A percentile compares a stretch with the other conserved stretches of the same genome.
Conservation (phyloP, 2,113 vertebrate species). For the Trematomus loennbergii region DNA sequence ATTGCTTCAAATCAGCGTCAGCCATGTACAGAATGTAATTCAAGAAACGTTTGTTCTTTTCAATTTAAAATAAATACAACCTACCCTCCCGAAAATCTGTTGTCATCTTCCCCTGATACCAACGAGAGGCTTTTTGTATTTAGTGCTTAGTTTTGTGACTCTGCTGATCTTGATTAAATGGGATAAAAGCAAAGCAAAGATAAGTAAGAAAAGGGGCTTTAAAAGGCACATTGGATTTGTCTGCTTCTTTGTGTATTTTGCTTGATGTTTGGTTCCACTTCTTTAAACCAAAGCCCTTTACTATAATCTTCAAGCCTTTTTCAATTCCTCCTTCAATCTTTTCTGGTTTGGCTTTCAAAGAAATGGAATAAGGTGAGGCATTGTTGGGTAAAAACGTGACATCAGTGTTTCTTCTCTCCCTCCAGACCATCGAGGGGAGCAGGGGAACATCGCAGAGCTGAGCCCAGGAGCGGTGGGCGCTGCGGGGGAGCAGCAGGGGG, state of each 20-base stretch:
- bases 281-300: not conserved
- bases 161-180: slow-evolving; percentile 34
- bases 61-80: not conserved
- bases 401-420: not conserved
- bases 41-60: not conserved
- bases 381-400: not conserved
- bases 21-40: not conserved
- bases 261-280: not conserved
- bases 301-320: slow-evolving; percentile 18
- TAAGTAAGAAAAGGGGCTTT: slow-evolving; percentile 41
- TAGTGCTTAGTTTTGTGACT: slow-evolving; percentile 9
- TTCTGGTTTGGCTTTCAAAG: too few relatives aligned
- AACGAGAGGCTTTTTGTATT: too few relatives aligned
- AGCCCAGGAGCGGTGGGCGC: slow-evolving; percentile 94
- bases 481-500: slow-evolving; percentile 79
- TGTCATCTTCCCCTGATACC: not conserved
- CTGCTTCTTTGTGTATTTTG: slow-evolving; percentile 34
- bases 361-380: not conserved
- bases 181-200: not conserved
- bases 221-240: not conserved
- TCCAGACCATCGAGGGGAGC: slow-evolving; percentile 88
- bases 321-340: too few relatives aligned
- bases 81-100: not conserved
- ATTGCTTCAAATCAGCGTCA: not conserved
- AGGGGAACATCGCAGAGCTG: slow-evolving; percentile 93